These are phyloP conservation scores for Leucoraja ocellata DNA, from an alignment of 2,797 vertebrate species.

Conservation along the genomic window DNA sequence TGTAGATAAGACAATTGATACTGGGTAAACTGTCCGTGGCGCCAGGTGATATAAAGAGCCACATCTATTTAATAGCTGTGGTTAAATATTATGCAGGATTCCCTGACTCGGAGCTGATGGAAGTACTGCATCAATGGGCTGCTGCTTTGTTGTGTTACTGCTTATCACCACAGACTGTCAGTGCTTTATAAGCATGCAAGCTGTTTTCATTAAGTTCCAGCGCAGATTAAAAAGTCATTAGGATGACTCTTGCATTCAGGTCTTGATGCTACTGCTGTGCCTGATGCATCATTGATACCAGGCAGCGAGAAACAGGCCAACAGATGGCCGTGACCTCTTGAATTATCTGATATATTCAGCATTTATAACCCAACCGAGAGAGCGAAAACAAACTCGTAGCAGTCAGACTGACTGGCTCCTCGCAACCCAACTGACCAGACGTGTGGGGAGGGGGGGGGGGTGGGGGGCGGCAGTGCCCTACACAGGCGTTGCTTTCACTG, in stretches of 20 bases:
- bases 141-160: slow-evolving; percentile 1
- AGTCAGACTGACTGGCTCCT: slow-evolving; percentile 80
- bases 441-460: slow-evolving; percentile 63
- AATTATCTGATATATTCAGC: slow-evolving; percentile 79
- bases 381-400: slow-evolving; percentile 55
- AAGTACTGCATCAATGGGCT: not conserved
- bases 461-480: slow-evolving; percentile 67
- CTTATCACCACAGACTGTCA: slow-evolving; percentile 21
- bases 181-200: not conserved
- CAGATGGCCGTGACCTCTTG: slow-evolving; percentile 60
- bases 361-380: slow-evolving; percentile 66
- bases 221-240: slow-evolving; percentile 30
- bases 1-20: slow-evolving; percentile 24
- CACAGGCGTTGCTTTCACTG: slow-evolving; percentile 65
- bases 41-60: slow-evolving; percentile 33
- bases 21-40: slow-evolving; percentile 20
- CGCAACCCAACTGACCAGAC: slow-evolving; percentile 62
- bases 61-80: slow-evolving; percentile 26
- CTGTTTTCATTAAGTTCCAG: slow-evolving; percentile 12
- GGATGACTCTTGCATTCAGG: not conserved
- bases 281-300: slow-evolving; percentile 40
- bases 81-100: slow-evolving; percentile 38
- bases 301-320: slow-evolving; percentile 51
- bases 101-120: not conserved
- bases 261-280: not conserved